Base-by-base conservation (phyloP, 2,113 vertebrate genomes). In the Cepphus grylle region DNA sequence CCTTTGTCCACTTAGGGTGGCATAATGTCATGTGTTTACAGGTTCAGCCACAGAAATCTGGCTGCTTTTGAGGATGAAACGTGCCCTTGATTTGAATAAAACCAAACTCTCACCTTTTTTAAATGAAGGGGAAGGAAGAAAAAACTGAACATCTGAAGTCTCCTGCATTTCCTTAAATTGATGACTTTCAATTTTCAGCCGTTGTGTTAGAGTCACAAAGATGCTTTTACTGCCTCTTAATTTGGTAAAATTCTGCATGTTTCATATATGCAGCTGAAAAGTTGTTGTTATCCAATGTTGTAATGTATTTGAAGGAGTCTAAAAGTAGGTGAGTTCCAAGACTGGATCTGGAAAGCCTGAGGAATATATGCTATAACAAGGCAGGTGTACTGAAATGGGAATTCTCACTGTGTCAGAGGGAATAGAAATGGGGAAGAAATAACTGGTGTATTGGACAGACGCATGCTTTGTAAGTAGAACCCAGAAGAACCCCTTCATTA, bases 91-190 rank as follows among this genome's bases (percentile, higher is more conserved):
- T 69, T 38, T 58, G 32, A 53, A 4, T 34, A 36, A 87, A 21
- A 15, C 82, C n/a, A 50, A n/a, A 25, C 38, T 88, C 21, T 12
- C 15, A 8, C 19, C 4, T 17, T 45, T 91, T 81, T 79, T 14
- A 30, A 63, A 50, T 49, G 27, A 81, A 5, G 2, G 4, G 1
- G 6, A 50, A 42, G 13, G n/a, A 53, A 77, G 3, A 21, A 65
- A 62, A 59, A 10, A 1, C 0, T 11, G 30, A 49, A 40, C 13
- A 42, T 52, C 18, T 56, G 0, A 56, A 38, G 23, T 53, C 10
- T 49, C 20, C 15, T 34, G 9, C 0, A 1, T 84, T 87, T 90
- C 49, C 23, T 76, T 74, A 67, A 79, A 15, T 23, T 23, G 9
- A 22, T 83, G 15, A 45, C 32, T 91, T 72, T 3, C 50, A 15